phyloP scores from a whole-genome alignment of 1,140 invertebrate genomes.

The Lasaia peninsularis region DNA sequence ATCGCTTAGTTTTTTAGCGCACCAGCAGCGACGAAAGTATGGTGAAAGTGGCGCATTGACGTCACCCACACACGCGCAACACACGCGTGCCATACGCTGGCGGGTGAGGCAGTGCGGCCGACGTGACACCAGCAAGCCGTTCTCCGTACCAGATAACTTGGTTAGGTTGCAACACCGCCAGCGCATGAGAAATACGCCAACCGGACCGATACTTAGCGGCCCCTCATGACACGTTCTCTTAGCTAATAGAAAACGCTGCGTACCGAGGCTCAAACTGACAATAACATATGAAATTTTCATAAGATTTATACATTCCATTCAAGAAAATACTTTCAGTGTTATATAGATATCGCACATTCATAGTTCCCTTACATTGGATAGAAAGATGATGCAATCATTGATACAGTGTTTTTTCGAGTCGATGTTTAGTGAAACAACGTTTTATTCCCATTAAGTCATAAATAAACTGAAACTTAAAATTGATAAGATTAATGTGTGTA shows the following conservation, averaged over 20 bases:
- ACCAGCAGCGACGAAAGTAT: constrained; percentile 70
- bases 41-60: constrained; percentile 73
- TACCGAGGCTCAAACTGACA: neutral
- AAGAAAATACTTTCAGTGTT: too few species aligned
- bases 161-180: constrained; percentile 58
- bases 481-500: too few species aligned
- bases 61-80: constrained; percentile 66
- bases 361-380: too few species aligned
- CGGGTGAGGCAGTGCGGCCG: constrained; percentile 15
- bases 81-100: constrained; percentile 41
- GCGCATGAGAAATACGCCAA: constrained; percentile 55
- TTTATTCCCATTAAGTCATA: too few species aligned
- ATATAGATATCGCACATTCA: too few species aligned
- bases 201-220: constrained; percentile 52
- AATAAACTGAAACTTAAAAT: too few species aligned
- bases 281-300: neutral
- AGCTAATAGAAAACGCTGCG: constrained; percentile 41
- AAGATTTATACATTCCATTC: too few species aligned
- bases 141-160: constrained; percentile 51
- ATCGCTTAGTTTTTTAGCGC: constrained; percentile 66
- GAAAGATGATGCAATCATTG: too few species aligned
- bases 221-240: constrained; percentile 70
- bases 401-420: too few species aligned
- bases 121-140: constrained; percentile 43
- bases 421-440: too few species aligned